Conservation (phyloP, 2,888 invertebrate species). For the Cordilura impudica region DNA sequence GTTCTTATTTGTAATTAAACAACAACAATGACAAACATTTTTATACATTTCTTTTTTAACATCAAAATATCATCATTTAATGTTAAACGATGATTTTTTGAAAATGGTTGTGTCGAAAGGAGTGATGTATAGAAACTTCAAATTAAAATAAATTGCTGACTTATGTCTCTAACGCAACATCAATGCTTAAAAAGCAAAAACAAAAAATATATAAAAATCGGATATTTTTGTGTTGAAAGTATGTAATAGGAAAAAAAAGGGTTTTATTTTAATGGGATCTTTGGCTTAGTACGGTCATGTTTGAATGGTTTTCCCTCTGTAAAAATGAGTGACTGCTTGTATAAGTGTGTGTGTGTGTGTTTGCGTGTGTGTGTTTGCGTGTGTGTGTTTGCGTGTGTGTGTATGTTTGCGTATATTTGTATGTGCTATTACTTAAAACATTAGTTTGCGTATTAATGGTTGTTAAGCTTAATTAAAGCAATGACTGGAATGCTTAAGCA, state of each 20-base stretch:
- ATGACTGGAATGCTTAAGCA: conserved; percentile 62
- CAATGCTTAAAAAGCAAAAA: neutral
- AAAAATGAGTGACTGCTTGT: too few relatives aligned
- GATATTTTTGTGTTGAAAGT: conserved; percentile 7
- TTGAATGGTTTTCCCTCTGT: conserved; percentile 8
- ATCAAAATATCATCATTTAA: neutral
- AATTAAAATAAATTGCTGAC: conserved; percentile 56
- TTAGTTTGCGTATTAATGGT: conserved; percentile 22
- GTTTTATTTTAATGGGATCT: conserved; percentile 24
- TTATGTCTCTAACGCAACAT: neutral
- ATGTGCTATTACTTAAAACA: conserved; percentile 11
- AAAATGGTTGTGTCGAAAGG: neutral
- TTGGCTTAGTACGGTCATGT: conserved; percentile 17
- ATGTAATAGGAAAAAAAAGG: conserved; percentile 24
- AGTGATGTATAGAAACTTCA: conserved; percentile 20
- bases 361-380: neutral
- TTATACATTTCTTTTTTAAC: neutral
- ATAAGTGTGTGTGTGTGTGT: neutral
- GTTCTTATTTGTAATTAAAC: neutral
- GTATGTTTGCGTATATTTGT: too few relatives aligned
- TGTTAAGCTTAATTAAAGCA: conserved; percentile 72
- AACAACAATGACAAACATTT: neutral
- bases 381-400: neutral
- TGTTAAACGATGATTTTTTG: neutral
- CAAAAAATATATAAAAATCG: conserved; percentile 2